Base-by-base conservation (phyloP, 2,797 vertebrate species). In the Tolypeutes matacus region DNA sequence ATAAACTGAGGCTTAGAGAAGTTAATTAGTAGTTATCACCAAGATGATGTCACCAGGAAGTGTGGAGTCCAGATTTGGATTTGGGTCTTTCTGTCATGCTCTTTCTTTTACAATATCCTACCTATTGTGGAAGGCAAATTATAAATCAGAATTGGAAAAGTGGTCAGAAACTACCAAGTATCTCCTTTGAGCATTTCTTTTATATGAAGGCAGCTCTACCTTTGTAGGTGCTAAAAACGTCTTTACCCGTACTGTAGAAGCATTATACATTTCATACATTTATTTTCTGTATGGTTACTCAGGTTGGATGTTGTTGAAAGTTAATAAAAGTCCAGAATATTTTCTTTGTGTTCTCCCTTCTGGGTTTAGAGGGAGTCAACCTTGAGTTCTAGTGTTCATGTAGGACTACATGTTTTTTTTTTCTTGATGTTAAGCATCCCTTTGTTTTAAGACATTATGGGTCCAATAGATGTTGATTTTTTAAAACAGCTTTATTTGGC, bases 381-480 rank as follows among this genome's bases (percentile, higher is more conserved):
- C 80, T 87, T 67, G 80, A 87, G 73, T 20, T 56, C 56, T 36
- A 58, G 39, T 86, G 31, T 93, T 82, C 46, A n/a, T 49, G 91
- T 31, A 84, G 72, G n/a, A 25, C 29, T 49, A 5, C 53, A 56
- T 65, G 29, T 62, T 42, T 39, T 42, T 64, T 76, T 72, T 39
- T 42, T 64, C 72, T 72, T 51, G 13, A 58, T 84, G 31, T 69
- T 86, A 89, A 60, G 42, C 36, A 77, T 72, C 3, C 34, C 64
- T 82, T 64, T 95, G 64, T 65, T 82, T 81, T 91, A 80, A 94
- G 69, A 56, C n/a, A 69, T 34, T 36, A 49, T 85, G 17, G 10
- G 17, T 86, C 89, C 86, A 84, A 53, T 70, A 86, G 58, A 67
- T 7, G 75, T 31, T 64, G 20, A 5, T 80, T 36, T 53, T 92